Percentiles rank a stretch among this genome's conserved stretches.
Evolutionary conservation across 2,888 invertebrate species (phyloP).

Genomic region (Platycheirus rosarum): DNA sequence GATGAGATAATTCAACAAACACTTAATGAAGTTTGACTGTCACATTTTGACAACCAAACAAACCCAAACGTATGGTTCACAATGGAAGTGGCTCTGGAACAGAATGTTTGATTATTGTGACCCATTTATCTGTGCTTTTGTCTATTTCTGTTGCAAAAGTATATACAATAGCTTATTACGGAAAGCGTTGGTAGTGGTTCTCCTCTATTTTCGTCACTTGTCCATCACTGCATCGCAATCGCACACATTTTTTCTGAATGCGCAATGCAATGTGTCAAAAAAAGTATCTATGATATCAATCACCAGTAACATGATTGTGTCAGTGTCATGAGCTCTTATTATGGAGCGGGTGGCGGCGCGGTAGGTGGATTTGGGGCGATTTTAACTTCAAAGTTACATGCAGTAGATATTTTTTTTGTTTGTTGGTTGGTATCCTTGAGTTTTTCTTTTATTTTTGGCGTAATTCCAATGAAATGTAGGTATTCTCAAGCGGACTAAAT

Average conservation of each 20-base stretch:
- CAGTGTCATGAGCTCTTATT: constrained; percentile 64
- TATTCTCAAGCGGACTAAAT: constrained; percentile 23
- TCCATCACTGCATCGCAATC: too few species aligned
- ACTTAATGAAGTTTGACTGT: constrained; percentile 62
- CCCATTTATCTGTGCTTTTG: constrained; percentile 49
- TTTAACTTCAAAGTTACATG: constrained; percentile 58
- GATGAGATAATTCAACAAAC: constrained; percentile 57
- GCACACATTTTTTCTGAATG: constrained; percentile 32
- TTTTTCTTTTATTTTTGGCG: constrained; percentile 51
- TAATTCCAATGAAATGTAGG: constrained; percentile 64
- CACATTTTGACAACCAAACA: constrained; percentile 63
- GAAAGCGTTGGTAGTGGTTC: constrained; percentile 28
- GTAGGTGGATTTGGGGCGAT: too few species aligned
- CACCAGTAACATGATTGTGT: constrained; percentile 73
- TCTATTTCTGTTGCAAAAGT: not conserved
- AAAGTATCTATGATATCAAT: constrained; percentile 69
- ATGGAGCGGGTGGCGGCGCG: constrained; percentile 14
- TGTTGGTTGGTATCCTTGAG: constrained; percentile 1
- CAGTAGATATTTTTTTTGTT: constrained; percentile 5
- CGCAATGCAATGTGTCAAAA: constrained; percentile 67
- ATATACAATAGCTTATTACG: not conserved
- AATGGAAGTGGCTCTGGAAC: constrained; percentile 22
- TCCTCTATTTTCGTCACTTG: too few species aligned
- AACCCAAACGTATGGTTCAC: constrained; percentile 23
- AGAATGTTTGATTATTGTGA: constrained; percentile 62